Evolutionary conservation across 2,113 vertebrate genomes (phyloP), one percentile per base, ranked within the genome.

Genomic region (Laticauda colubrina): DNA sequence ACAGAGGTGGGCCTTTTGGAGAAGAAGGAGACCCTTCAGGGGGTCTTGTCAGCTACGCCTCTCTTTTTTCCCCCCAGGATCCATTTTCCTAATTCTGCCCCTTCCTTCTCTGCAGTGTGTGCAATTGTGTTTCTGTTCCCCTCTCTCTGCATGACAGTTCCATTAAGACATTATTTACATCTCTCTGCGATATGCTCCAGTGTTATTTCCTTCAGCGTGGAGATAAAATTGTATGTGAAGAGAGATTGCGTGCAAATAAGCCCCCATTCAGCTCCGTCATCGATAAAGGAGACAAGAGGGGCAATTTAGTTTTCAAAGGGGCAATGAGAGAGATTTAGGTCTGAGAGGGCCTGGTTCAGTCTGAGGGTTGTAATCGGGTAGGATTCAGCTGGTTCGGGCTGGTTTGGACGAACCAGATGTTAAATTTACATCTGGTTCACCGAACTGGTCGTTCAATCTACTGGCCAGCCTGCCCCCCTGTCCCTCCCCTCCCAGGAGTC

Each of bases 201-300:
- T 85, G 95, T 94, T 94, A 94, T 93, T 93, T 95, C 10, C 92
- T 81, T 93, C 54, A 0, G 55, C 18, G 14, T 56, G 92, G 95
- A 88, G 93, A 96, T 93, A 95, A 94, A 89, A 87, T 93, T 92
- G 93, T 89, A 92, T 92, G 87, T 96, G 95, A 94, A 95, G 94
- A 95, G 94, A 81, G 93, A 88, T 95, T 89, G 93, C 93, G 85
- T 94, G 88, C 21, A 51, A 90, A 53, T 88, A 91, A 95, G 85
- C 55, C 75, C 93, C 92, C 90, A 4, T 95, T 94, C 92, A 4
- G 57, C 51, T 56, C 87, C 90, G 48, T 26, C 75, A 0, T 29
- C 55, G 88, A 59, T 59, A 81, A 88, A 2, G 34, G 91, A 91
- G 2, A 21, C 48, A 59, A 92, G 90, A 18, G 10, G 43, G 1